A percentile compares a stretch with the other conserved stretches of the same genome.
phyloP scores from a whole-genome alignment of 1,140 invertebrate genomes.

The Kradibia gibbosae region DNA sequence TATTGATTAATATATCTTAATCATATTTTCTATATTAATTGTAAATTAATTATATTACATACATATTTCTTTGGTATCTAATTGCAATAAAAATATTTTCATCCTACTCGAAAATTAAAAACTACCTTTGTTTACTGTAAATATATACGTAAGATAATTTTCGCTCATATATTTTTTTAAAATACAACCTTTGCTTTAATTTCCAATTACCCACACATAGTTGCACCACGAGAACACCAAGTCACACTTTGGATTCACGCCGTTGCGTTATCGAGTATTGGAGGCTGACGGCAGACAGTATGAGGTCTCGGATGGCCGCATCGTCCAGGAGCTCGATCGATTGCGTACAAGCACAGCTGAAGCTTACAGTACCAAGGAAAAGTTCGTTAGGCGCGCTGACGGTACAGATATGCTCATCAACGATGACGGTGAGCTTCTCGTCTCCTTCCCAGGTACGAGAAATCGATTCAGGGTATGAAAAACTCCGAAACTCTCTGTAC shows the following conservation, averaged over 20 bases:
- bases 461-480: background rate
- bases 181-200: background rate
- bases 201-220: background rate
- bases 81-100: too few species aligned
- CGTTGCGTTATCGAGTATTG: background rate
- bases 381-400: slow-evolving; percentile 73
- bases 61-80: too few species aligned
- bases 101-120: too few species aligned
- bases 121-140: too few species aligned
- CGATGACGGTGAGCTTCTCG: slow-evolving; percentile 5
- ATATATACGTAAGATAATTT: too few species aligned
- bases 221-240: background rate
- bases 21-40: too few species aligned
- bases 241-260: background rate
- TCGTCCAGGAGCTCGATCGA: slow-evolving; percentile 67
- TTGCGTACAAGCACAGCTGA: slow-evolving; percentile 71
- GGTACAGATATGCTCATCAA: slow-evolving; percentile 68
- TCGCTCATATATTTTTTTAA: too few species aligned
- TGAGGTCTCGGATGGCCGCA: slow-evolving; percentile 60
- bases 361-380: slow-evolving; percentile 72
- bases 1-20: too few species aligned
- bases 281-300: slow-evolving; percentile 59
- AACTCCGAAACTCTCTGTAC: too few species aligned
- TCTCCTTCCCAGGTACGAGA: slow-evolving; percentile 32
- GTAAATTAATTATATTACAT: too few species aligned